Base-by-base conservation (phyloP, 2,113 vertebrate species). In the Stercorarius parasiticus region DNA sequence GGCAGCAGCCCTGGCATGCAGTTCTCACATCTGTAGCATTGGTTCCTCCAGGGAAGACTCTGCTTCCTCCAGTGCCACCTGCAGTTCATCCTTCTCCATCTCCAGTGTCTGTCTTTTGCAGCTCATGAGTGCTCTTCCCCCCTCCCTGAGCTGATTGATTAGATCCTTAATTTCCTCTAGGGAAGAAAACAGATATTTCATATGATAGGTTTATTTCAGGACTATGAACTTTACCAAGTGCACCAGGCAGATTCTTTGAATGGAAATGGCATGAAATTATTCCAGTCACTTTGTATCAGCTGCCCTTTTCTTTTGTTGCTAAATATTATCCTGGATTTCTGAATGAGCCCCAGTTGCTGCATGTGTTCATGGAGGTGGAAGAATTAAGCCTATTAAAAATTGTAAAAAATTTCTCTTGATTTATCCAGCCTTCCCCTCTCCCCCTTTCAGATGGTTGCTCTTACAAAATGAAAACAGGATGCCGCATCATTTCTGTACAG, bases 81-180 rank as follows among this genome's bases (percentile, higher is more conserved):
- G 98, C 83, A 99, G 97, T 97, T 99, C 52, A 97, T 98, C 93
- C 71, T 86, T 50, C 55, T 95, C 97, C n/a, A 72, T 97, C 95
- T 98, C 97, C 65, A 98, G n/a, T 49, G 96, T 98, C 95, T 97
- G 95, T 74, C 49, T 97, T 98, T 88, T 98, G 97, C 66, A 98
- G 95, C 79, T 99, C 96, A 7, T 97, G 94, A 52, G 95, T 84
- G 82, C 97, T 98, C 73, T 98, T 84, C 50, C 97, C 97, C 98
- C 98, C 47, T 98, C 97, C 5, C 96, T 96, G 42, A 98, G 97
- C 97, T 99, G 98, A 88, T 98, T 98, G 20, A 98, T 97, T 74
- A 98, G 97, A 82, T 99, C 98, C 90, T 96, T 98, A 70, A 99
- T 98, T 97, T 99, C 98, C 96, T 99, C 98, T 98, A 92, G 91